Base-by-base conservation (phyloP, 2,888 invertebrate genomes). In the Palloptera scutellata region DNA sequence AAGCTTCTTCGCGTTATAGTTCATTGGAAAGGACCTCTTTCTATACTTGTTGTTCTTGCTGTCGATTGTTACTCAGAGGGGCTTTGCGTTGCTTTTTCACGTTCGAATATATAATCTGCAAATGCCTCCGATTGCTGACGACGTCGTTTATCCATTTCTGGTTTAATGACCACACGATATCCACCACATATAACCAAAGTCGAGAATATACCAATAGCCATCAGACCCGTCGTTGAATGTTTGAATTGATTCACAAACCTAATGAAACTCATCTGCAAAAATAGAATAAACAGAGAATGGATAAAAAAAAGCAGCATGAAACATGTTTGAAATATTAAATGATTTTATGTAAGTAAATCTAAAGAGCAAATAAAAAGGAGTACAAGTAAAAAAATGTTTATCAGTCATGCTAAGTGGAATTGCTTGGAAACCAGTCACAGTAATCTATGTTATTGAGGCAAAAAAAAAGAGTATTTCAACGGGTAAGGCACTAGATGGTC, bases 51-150 rank as follows among this genome's bases (percentile, higher is more conserved):
- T 58, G 40, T 58, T n/a, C 12, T 58, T 58, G 41, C 10, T 52
- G 17, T 40, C 40, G n/a, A 12, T 51, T 40, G 42, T 42, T 17
- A 58, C 19, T 41, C 41, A 43, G 20, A 19, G 19, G 15, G 43
- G 48, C 48, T 13, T n/a, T 48, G 48, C 48, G 11, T 48, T 30
- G 64, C 40, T 57, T 59, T 15, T 66, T 84, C 84, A 69, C 77
- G 77, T 69, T 83, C 77, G 72, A 77, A 85, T 69, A 84, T 75
- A 68, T 74, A 84, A 68, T 84, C 78, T 43, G 84, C 84, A 73
- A 73, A 78, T 71, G 76, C 69, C 74, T 84, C 81, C 60, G 83
- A 78, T 60, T 83, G 77, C 62, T 73, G 66, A 41, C 80, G 80
- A 61, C 75, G 78, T 62, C 75, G 74, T 67, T 71, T 72, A 6